Evolutionary conservation across 2,888 invertebrate species (phyloP).

Genomic region (Archips xylosteana): DNA sequence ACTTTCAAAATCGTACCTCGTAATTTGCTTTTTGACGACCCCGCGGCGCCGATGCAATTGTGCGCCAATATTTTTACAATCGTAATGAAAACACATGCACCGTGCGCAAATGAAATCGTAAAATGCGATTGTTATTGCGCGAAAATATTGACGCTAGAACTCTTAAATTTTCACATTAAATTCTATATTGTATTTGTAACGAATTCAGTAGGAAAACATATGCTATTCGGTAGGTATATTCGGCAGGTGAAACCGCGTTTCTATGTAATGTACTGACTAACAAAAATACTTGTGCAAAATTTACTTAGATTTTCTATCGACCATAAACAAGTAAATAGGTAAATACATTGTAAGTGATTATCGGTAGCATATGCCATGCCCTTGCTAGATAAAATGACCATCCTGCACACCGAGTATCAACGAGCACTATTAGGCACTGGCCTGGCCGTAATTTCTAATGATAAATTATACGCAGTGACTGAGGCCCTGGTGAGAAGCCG

Average conservation of each 20-base stretch:
- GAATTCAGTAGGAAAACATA: neutral
- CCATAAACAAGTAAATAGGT: too few species aligned
- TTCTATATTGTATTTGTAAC: constrained; percentile 8
- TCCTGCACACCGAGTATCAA: neutral
- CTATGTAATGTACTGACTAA: neutral
- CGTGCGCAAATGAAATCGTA: constrained; percentile 16
- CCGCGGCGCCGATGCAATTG: neutral
- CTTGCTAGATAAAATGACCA: neutral
- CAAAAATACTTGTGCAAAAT: neutral
- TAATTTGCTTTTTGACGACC: neutral
- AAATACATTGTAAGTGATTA: too few species aligned
- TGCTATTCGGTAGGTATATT: neutral
- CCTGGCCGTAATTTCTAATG: neutral
- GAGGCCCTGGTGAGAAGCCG: neutral
- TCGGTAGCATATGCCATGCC: too few species aligned
- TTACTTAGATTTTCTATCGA: neutral
- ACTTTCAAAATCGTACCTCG: neutral
- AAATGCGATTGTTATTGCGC: constrained; percentile 6
- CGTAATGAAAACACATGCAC: neutral
- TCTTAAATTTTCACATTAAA: constrained; percentile 19
- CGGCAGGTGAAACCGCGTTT: neutral
- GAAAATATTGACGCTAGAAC: constrained; percentile 14
- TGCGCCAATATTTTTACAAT: constrained; percentile 4
- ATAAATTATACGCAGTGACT: neutral
- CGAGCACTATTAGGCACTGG: neutral